A percentile compares a stretch with the other conserved stretches of the same genome.
Evolutionary conservation across 2,113 vertebrate genomes (phyloP).

Genomic region (Pagrus major): DNA sequence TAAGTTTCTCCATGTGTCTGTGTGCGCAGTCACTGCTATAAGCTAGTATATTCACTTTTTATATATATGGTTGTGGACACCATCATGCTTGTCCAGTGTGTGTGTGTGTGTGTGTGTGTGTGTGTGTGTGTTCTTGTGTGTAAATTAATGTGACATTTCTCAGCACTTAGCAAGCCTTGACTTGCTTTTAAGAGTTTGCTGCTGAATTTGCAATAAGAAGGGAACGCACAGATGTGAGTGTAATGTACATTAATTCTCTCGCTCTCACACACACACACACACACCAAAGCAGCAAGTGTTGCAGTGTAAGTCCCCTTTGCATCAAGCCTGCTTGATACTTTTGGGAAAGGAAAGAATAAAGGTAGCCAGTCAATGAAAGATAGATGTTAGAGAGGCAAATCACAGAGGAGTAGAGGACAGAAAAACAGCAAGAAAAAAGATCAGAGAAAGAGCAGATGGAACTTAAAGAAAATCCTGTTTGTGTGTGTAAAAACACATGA

Average conservation of each 20-base stretch:
- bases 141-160: conserved; percentile 42
- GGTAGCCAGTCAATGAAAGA: conserved; percentile 24
- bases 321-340: conserved; percentile 29
- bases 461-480: background rate
- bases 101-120: background rate
- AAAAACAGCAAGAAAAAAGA: background rate
- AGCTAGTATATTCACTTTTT: background rate
- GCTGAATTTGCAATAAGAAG: conserved; percentile 51
- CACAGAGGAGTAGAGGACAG: background rate
- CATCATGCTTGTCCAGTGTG: background rate
- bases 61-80: background rate
- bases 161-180: conserved; percentile 36
- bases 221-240: background rate
- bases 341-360: conserved; percentile 4
- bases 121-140: conserved; percentile 10
- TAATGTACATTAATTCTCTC: background rate
- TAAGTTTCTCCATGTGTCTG: background rate
- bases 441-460: conserved; percentile 1
- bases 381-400: conserved; percentile 19
- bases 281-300: background rate
- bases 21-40: background rate
- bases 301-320: conserved; percentile 10
- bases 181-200: conserved; percentile 42
- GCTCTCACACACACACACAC: background rate
- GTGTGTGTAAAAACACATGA: background rate